Base-by-base conservation (phyloP, 1,140 invertebrate species). In the Lordiphosa collinella region DNA sequence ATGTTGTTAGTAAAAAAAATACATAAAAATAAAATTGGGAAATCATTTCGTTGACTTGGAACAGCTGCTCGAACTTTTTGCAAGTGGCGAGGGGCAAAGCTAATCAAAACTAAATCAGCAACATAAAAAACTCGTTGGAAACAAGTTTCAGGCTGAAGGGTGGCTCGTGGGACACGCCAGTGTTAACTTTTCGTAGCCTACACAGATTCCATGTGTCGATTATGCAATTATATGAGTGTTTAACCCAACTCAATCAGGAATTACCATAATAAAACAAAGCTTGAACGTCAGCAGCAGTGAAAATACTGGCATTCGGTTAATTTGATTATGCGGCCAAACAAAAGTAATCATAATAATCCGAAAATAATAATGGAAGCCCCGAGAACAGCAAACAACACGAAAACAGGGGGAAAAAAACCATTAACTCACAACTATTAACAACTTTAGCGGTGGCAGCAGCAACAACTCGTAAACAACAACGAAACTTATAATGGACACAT, bases 351-450 rank as follows among this genome's bases (percentile, higher is more conserved):
- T 57, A 71, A 76, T 84, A 80, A 80, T 82, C 76, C 66, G 62
- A 71, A 76, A 68, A 80, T 76, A 71, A 70, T 82, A 80, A 82
- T 80, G 71, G 51, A 58, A 58, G 48, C 61, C 62, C 57, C 68
- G 68, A 53, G 51, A 49, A 50, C 54, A 55, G 51, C 66, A 70
- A 74, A 58, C 75, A 70, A 47, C 65, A 48, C 25, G 56, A 66
- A 57, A 37, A 63, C 66, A 68, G 18, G 18, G 18, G 65, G 56
- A 62, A 69, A 78, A 84, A 65, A 71, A 73, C 67, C 78, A 84
- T 84, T 84, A 84, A 84, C 78, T 84, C 78, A 84, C 65, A 82
- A 82, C 78, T 84, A 82, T 84, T 84, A 84, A 76, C 76, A 71
- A 84, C 50, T 73, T 71, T 58, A 53, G 54, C 47, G 51, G 16